These are phyloP conservation scores for Drosophila serrata DNA, from an alignment of 1,140 invertebrate genomes.

Conservation along the genomic window DNA sequence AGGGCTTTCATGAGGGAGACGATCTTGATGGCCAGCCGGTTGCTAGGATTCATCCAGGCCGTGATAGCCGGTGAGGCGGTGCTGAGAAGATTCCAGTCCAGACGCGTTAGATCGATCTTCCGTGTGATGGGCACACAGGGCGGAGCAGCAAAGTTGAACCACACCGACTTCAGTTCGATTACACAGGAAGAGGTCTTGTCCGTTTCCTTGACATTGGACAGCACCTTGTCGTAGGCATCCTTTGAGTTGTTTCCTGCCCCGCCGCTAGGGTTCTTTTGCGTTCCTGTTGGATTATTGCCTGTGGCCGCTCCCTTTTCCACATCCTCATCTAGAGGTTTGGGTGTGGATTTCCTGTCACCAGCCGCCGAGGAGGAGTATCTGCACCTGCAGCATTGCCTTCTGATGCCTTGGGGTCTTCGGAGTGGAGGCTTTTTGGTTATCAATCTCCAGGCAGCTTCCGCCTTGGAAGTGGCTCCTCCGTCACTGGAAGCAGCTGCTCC, in stretches of 20 bases:
- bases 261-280: slow-evolving; percentile 25
- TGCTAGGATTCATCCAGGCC: slow-evolving; percentile 98
- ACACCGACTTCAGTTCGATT: slow-evolving; percentile 95
- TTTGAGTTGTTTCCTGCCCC: slow-evolving; percentile 21
- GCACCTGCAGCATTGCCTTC: slow-evolving; percentile 55
- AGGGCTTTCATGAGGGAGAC: slow-evolving; percentile 92
- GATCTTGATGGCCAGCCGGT: slow-evolving; percentile 93
- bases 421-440: slow-evolving; percentile 80
- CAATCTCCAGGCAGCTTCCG: slow-evolving; percentile 76
- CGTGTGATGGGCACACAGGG: slow-evolving; percentile 96
- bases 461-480: slow-evolving; percentile 75
- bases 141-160: slow-evolving; percentile 99
- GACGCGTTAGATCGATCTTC: slow-evolving; percentile 96
- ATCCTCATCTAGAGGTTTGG: slow-evolving; percentile 74
- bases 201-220: slow-evolving; percentile 78
- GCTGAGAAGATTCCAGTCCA: slow-evolving; percentile 98
- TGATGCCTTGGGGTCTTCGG: slow-evolving; percentile 78
- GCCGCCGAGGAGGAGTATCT: slow-evolving; percentile 37
- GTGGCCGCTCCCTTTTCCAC: slow-evolving; percentile 64
- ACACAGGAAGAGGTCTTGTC: slow-evolving; percentile 90
- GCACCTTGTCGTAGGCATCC: slow-evolving; percentile 75
- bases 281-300: slow-evolving; percentile 10
- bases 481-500: slow-evolving; percentile 47
- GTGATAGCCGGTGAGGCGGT: slow-evolving; percentile 98
- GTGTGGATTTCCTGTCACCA: slow-evolving; percentile 54